Evolutionary conservation across 2,113 vertebrate species (phyloP).

Genomic region (Megaleporinus macrocephalus): DNA sequence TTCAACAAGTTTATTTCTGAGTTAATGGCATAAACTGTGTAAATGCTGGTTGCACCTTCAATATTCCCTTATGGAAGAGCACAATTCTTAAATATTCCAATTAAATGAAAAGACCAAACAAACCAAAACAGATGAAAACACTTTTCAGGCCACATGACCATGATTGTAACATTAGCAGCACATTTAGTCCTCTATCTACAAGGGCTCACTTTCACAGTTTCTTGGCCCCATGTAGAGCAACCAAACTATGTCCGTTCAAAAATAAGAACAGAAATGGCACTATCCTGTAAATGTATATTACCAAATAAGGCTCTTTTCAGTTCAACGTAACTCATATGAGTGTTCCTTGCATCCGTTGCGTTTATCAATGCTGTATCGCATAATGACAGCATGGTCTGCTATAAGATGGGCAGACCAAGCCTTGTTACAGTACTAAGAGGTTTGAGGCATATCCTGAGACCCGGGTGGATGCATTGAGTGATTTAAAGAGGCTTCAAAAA

Average conservation of each 20-base stretch:
- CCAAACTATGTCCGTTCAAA: neutral
- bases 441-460: neutral
- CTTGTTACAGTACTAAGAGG: constrained; percentile 29
- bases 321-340: neutral
- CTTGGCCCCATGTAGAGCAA: neutral
- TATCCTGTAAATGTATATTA: neutral
- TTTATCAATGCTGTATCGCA: neutral
- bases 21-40: constrained; percentile 34
- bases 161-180: constrained; percentile 15
- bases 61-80: constrained; percentile 3
- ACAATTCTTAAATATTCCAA: constrained; percentile 11
- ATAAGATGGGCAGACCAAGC: neutral
- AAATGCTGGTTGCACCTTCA: constrained; percentile 22
- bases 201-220: neutral
- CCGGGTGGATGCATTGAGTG: neutral
- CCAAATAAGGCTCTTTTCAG: constrained; percentile 14
- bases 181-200: neutral
- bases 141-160: neutral
- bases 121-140: neutral
- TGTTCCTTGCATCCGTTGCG: neutral
- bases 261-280: neutral
- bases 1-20: constrained; percentile 34
- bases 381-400: neutral
- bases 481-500: constrained; percentile 85
- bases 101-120: constrained; percentile 23